Conservation (phyloP, 1,140 invertebrate genomes). For the Nasonia longicornis region DNA sequence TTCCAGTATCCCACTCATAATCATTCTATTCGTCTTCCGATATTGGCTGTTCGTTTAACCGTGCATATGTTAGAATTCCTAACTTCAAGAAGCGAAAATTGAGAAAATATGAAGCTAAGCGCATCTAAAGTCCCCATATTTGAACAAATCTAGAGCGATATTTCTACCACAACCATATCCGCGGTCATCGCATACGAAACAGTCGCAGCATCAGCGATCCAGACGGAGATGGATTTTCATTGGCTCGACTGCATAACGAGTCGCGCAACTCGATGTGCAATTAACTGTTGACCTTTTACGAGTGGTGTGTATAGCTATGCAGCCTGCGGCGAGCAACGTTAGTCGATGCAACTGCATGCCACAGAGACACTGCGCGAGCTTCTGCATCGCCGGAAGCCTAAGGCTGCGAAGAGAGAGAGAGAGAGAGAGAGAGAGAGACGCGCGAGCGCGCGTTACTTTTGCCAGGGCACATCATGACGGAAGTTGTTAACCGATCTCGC, state of each 20-base stretch:
- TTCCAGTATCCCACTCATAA: no score
- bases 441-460: background rate
- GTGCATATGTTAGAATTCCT: no score
- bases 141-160: no score
- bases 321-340: background rate
- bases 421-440: background rate
- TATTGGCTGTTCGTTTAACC: no score
- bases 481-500: constrained; percentile 41
- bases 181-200: background rate
- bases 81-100: no score
- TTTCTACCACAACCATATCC: background rate
- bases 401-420: background rate
- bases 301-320: background rate
- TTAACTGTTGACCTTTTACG: constrained; percentile 44
- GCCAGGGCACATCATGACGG: constrained; percentile 23
- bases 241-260: constrained; percentile 23
- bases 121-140: no score
- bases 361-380: background rate
- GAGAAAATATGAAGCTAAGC: no score
- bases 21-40: no score
- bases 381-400: constrained; percentile 14
- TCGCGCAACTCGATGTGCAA: constrained; percentile 30
- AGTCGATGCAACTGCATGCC: background rate
- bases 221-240: constrained; percentile 25
- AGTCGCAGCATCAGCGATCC: background rate